Conservation (phyloP, 2,797 vertebrate species). For the Oryzias dopingdopingensis region DNA sequence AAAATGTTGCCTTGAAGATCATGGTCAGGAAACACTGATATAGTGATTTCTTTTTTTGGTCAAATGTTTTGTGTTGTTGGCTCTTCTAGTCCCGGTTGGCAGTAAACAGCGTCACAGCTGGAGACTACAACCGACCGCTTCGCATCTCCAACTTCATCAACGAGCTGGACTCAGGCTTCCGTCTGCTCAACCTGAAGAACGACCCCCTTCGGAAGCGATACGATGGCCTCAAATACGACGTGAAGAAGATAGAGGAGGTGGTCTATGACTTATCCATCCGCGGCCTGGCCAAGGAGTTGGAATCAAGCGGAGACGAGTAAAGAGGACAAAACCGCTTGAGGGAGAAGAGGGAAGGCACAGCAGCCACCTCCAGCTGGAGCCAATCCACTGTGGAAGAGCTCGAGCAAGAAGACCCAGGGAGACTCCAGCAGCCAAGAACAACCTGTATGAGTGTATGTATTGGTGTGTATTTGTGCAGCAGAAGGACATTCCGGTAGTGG, state of each 20-base stretch:
- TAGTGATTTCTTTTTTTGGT: background rate
- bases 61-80: background rate
- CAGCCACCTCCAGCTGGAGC: slow-evolving; percentile 42
- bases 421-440: slow-evolving; percentile 49
- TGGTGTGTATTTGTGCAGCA: slow-evolving; percentile 17
- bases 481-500: slow-evolving; percentile 42
- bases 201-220: slow-evolving; percentile 97
- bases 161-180: slow-evolving; percentile 95
- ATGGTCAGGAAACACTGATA: no score
- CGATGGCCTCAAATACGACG: slow-evolving; percentile 95
- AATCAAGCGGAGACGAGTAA: slow-evolving; percentile 59
- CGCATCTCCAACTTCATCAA: slow-evolving; percentile 97
- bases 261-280: slow-evolving; percentile 97
- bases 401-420: slow-evolving; percentile 40
- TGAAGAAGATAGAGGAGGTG: slow-evolving; percentile 99
- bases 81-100: slow-evolving; percentile 86
- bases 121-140: slow-evolving; percentile 91
- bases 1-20: no score
- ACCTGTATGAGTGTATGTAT: slow-evolving; percentile 26
- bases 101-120: slow-evolving; percentile 96
- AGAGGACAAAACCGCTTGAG: slow-evolving; percentile 14
- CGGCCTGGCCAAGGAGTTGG: slow-evolving; percentile 87
- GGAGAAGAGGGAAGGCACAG: slow-evolving; percentile 31
- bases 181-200: slow-evolving; percentile 96
- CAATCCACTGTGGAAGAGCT: slow-evolving; percentile 46